phyloP scores from a whole-genome alignment of 1,140 invertebrate species.

The Drosophila suzukii region DNA sequence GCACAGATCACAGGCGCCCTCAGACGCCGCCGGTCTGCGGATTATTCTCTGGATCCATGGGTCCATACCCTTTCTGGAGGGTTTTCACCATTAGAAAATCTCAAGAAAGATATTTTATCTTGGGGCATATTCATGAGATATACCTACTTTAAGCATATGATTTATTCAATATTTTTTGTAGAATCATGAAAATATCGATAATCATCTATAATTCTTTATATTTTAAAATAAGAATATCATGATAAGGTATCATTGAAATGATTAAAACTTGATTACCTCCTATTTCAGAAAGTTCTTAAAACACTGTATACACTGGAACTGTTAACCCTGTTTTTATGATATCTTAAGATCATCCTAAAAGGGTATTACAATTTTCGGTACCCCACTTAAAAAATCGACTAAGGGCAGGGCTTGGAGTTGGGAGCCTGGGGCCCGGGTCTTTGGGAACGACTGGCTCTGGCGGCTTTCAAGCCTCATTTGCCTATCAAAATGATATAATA shows the following conservation, averaged over 20 bases:
- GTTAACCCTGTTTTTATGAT: not conserved
- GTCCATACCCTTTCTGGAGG: not conserved
- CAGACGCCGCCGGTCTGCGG: conserved; percentile 36
- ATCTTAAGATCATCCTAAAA: not conserved
- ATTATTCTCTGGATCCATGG: not conserved
- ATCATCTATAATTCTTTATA: no score
- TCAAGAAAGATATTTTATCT: no score
- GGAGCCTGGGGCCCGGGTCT: conserved; percentile 26
- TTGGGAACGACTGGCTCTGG: conserved; percentile 38
- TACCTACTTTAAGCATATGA: no score
- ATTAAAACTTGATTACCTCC: no score
- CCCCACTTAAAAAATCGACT: conserved; percentile 5
- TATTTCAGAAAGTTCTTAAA: no score
- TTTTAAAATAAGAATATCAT: no score
- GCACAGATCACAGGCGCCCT: conserved; percentile 62
- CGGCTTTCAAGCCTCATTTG: conserved; percentile 81
- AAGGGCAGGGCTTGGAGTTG: conserved; percentile 38
- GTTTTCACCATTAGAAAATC: not conserved
- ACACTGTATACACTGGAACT: no score
- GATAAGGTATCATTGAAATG: no score
- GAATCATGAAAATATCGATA: no score
- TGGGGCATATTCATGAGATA: no score
- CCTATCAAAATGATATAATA: conserved; percentile 81
- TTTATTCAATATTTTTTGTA: no score
- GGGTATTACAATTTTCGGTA: not conserved